A percentile compares a stretch with the other conserved stretches of the same genome.
Conservation (phyloP, 1,140 invertebrate species). For the Drosophila nasuta region DNA sequence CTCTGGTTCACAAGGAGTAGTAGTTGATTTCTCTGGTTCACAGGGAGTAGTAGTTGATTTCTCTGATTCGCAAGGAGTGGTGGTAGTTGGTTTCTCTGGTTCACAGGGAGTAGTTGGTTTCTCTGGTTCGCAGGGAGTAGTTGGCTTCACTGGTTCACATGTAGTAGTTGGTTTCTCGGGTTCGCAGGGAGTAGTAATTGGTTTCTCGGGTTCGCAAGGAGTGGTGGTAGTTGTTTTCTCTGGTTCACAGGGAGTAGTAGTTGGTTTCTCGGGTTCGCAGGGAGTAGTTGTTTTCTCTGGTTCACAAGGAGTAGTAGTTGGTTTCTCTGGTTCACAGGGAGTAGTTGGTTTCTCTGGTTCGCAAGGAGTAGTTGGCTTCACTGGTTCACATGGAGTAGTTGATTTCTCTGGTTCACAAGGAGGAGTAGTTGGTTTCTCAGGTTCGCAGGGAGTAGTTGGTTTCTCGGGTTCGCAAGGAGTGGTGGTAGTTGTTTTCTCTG, state of each 20-base stretch:
- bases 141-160: too few species aligned
- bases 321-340: neutral
- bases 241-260: neutral
- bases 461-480: slow-evolving; percentile 2
- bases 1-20: too few species aligned
- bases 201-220: too few species aligned
- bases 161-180: too few species aligned
- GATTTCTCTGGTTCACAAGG: neutral
- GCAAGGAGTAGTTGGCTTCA: neutral
- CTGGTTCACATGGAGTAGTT: neutral
- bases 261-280: neutral
- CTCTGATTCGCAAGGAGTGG: neutral
- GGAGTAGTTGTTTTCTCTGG: too few species aligned
- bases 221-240: neutral
- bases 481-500: neutral
- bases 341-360: neutral
- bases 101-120: neutral
- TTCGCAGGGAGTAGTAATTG: too few species aligned
- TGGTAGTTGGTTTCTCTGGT: neutral
- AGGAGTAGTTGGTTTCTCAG: neutral
- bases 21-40: neutral
- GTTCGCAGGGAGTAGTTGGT: slow-evolving; percentile 3
- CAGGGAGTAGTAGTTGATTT: neutral
- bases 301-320: too few species aligned
- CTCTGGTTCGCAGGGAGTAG: neutral